phyloP scores from a whole-genome alignment of 2,888 invertebrate genomes.

The Matsumyia berberina region DNA sequence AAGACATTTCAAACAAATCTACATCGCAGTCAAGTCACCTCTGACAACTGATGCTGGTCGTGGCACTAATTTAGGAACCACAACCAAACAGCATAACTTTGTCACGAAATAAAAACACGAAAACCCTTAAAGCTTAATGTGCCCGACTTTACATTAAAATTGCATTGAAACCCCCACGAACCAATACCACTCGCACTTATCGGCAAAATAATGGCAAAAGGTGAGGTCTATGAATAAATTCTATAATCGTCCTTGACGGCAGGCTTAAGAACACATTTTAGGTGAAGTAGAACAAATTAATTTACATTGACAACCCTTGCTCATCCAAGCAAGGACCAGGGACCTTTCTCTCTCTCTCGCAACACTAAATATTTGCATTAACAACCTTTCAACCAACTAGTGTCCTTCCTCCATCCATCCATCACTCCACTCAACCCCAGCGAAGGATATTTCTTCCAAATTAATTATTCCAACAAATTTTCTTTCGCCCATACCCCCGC shows the following conservation, averaged over 20 bases:
- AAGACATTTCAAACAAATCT: too few relatives aligned
- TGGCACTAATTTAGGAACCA: too few relatives aligned
- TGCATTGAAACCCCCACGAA: not conserved
- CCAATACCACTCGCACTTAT: not conserved
- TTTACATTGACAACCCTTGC: constrained; percentile 25
- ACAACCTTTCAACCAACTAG: not conserved
- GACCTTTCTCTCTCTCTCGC: not conserved
- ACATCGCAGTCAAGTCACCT: too few relatives aligned
- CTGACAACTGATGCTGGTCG: too few relatives aligned
- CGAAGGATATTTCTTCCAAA: constrained; percentile 18
- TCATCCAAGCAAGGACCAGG: constrained; percentile 4
- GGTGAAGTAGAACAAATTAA: constrained; percentile 36
- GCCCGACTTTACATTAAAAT: not conserved
- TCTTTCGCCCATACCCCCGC: not conserved
- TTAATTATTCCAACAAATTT: constrained; percentile 19
- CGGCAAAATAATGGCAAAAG: not conserved
- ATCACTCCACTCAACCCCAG: not conserved
- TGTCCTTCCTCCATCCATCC: not conserved
- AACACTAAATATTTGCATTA: constrained; percentile 25
- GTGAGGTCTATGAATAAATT: constrained; percentile 27
- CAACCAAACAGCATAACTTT: too few relatives aligned
- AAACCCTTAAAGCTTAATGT: too few relatives aligned
- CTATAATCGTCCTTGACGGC: not conserved
- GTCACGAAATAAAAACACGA: too few relatives aligned
- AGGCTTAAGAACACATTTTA: constrained; percentile 19